These are phyloP conservation scores for Pemphigus obesinymphae DNA, from an alignment of 1,140 invertebrate species.

Conservation along the genomic window DNA sequence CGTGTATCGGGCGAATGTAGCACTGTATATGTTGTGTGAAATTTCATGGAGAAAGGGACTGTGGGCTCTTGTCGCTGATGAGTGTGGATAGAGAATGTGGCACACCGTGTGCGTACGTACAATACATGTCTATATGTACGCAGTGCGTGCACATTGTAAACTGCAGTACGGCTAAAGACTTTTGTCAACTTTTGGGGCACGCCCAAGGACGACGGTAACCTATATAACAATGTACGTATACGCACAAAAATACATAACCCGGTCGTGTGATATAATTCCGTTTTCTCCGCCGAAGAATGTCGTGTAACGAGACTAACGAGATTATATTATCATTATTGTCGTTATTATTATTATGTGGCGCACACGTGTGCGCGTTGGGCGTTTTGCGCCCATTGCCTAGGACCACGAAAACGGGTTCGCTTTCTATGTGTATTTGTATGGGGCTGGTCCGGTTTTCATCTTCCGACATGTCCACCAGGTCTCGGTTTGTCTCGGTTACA, in stretches of 20 bases:
- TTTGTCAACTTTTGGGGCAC: constrained; percentile 20
- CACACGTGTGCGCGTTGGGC: neutral
- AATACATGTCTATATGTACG: neutral
- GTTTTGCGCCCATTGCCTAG: constrained; percentile 23
- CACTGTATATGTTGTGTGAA: too few relatives aligned
- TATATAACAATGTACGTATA: neutral
- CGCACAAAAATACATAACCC: neutral
- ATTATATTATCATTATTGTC: too few relatives aligned
- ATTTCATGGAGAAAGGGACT: too few relatives aligned
- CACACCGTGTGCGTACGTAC: neutral
- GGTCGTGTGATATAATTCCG: constrained; percentile 6
- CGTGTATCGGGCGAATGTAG: too few relatives aligned
- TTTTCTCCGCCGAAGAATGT: constrained; percentile 27
- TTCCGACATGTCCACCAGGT: neutral
- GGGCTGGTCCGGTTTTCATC: constrained; percentile 27
- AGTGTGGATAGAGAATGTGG: too few relatives aligned
- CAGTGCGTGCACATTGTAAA: neutral
- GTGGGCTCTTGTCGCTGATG: too few relatives aligned
- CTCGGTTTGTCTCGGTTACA: too few relatives aligned
- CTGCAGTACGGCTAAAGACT: neutral
- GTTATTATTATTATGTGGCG: too few relatives aligned
- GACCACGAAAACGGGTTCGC: constrained; percentile 27
- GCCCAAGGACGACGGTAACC: neutral
- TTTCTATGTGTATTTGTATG: constrained; percentile 13
- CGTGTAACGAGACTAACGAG: neutral